Base-by-base conservation (phyloP, 1,140 invertebrate species). In the Aphelenchoides fujianensis region DNA sequence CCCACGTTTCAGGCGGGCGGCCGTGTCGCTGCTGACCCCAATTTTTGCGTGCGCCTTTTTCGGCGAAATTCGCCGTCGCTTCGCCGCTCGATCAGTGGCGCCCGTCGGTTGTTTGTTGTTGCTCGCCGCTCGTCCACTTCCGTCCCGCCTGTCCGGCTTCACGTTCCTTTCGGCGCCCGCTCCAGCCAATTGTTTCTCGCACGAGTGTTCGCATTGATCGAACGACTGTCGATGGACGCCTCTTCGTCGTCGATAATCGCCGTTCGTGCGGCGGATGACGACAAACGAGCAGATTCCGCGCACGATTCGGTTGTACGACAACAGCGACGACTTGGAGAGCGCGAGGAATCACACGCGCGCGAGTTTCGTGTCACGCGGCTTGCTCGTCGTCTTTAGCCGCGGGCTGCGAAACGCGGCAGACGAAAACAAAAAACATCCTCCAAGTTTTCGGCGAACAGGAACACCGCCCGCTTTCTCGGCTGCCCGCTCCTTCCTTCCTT, bases 311-410 rank as follows among this genome's bases (percentile, higher is more conserved):
- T 48, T 48, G 23, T 48, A 12, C n/a, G n/a, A n/a, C n/a, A n/a
- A n/a, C n/a, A n/a, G n/a, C n/a, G n/a, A n/a, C n/a, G n/a, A n/a
- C n/a, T n/a, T n/a, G n/a, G n/a, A n/a, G n/a, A n/a, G n/a, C n/a
- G n/a, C n/a, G n/a, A n/a, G n/a, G n/a, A n/a, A 48, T 48, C 41
- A 48, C 41, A 48, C 41, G 41, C 41, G 23, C 41, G n/a, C n/a
- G n/a, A n/a, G n/a, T 48, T 48, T 48, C 41, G 41, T 48, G 41
- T 48, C 41, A 48, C 41, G 41, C 41, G 41, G 41, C 41, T 48
- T 48, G 12, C 41, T 48, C 23, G 41, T 23, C 23, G 12, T 48
- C 23, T 48, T 48, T 23, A 48, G 12, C 12, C 41, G 23, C 41
- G 41, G 12, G 41, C 12, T 12, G 41, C 41, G 41, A 23, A n/a